These are phyloP conservation scores for Pipa parva DNA, from an alignment of 2,113 vertebrate genomes.

Conservation along the genomic window DNA sequence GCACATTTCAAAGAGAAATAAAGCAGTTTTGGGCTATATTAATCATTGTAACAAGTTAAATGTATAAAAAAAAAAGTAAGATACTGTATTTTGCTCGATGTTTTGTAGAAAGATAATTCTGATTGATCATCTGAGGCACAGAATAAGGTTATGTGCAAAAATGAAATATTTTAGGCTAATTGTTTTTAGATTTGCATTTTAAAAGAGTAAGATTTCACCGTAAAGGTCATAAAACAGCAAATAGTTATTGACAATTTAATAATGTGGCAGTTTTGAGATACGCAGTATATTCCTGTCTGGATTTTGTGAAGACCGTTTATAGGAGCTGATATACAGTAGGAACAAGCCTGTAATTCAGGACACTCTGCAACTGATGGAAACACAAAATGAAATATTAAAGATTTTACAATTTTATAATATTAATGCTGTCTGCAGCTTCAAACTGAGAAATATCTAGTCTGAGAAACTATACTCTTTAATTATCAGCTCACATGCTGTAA, in stretches of 20 bases:
- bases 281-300: background rate
- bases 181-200: background rate
- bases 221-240: too few relatives aligned
- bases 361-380: background rate
- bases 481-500: too few relatives aligned
- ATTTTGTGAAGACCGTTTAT: background rate
- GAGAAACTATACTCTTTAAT: background rate
- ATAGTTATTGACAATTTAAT: too few relatives aligned
- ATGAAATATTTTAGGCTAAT: background rate
- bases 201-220: too few relatives aligned
- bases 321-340: background rate
- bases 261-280: background rate
- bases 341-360: background rate
- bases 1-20: slow-evolving; percentile 3
- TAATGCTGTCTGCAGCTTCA: background rate
- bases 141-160: background rate
- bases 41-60: slow-evolving; percentile 11
- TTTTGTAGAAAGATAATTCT: background rate
- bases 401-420: background rate
- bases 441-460: background rate
- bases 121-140: background rate
- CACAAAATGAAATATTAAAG: background rate
- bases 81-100: background rate
- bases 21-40: slow-evolving; percentile 2
- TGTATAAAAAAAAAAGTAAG: too few relatives aligned